These are phyloP conservation scores for Spea hammondii DNA, from an alignment of 2,797 vertebrate genomes.

Conservation along the genomic window DNA sequence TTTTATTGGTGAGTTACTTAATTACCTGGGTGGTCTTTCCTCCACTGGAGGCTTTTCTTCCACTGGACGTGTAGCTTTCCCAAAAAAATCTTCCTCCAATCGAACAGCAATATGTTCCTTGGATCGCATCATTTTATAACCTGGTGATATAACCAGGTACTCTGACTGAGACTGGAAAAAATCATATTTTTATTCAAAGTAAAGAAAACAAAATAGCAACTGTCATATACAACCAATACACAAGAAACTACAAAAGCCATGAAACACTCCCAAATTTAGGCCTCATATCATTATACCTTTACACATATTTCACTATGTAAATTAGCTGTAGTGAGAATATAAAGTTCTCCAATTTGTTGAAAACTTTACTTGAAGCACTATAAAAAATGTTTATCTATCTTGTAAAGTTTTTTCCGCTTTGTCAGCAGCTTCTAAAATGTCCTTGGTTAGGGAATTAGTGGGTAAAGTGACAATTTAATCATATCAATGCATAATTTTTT, in stretches of 20 bases:
- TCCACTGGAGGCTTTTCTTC: background rate
- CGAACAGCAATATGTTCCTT: conserved; percentile 57
- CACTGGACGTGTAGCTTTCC: background rate
- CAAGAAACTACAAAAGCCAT: background rate
- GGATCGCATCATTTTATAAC: conserved; percentile 56
- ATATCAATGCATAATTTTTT: too few species aligned
- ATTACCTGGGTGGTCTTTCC: conserved; percentile 54
- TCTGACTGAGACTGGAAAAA: conserved; percentile 14
- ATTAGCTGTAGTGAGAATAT: too few species aligned
- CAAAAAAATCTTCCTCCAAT: conserved; percentile 61
- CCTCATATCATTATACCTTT: too few species aligned
- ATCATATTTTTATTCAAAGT: conserved; percentile 40
- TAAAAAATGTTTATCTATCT: too few species aligned
- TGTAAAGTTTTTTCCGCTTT: too few species aligned
- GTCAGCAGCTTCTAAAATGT: too few species aligned
- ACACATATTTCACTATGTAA: too few species aligned
- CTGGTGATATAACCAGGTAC: conserved; percentile 58
- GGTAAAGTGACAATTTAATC: too few species aligned
- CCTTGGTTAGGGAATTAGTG: too few species aligned
- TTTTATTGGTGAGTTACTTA: too few species aligned
- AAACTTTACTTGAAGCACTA: too few species aligned
- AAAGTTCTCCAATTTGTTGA: too few species aligned
- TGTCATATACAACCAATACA: background rate
- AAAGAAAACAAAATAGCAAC: background rate
- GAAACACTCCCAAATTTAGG: background rate